phyloP scores from a whole-genome alignment of 2,797 vertebrate genomes.

The Gorsachius magnificus region DNA sequence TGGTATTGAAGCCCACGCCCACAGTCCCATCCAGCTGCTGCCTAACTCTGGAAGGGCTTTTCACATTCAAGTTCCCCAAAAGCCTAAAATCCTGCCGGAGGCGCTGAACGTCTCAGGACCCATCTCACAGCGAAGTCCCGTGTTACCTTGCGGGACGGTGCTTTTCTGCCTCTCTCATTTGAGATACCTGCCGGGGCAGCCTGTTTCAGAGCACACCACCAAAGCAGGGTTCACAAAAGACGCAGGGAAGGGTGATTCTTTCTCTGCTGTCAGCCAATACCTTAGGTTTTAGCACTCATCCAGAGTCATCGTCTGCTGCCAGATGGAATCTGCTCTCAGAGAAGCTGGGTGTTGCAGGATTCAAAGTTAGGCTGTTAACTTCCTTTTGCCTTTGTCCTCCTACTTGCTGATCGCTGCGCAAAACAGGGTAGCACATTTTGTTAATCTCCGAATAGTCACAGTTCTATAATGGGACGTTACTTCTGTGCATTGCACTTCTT shows the following conservation, averaged over 20 bases:
- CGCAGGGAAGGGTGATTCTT: neutral
- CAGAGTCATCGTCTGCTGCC: neutral
- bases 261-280: neutral
- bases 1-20: neutral
- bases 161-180: neutral
- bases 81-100: neutral
- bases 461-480: slow-evolving; percentile 50
- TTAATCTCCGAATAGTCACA: slow-evolving; percentile 26
- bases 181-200: neutral
- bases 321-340: neutral
- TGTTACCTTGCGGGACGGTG: neutral
- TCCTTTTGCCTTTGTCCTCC: neutral
- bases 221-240: neutral
- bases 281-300: neutral
- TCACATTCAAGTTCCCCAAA: neutral
- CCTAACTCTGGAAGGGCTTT: neutral
- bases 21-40: neutral
- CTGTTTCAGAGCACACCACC: neutral
- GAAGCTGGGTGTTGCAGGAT: neutral
- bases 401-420: neutral
- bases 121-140: neutral
- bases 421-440: neutral
- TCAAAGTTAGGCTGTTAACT: neutral
- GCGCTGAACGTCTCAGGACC: neutral
- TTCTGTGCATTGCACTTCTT: slow-evolving; percentile 55